phyloP scores from a whole-genome alignment of 2,888 invertebrate genomes.

The Orthosia cruda region DNA sequence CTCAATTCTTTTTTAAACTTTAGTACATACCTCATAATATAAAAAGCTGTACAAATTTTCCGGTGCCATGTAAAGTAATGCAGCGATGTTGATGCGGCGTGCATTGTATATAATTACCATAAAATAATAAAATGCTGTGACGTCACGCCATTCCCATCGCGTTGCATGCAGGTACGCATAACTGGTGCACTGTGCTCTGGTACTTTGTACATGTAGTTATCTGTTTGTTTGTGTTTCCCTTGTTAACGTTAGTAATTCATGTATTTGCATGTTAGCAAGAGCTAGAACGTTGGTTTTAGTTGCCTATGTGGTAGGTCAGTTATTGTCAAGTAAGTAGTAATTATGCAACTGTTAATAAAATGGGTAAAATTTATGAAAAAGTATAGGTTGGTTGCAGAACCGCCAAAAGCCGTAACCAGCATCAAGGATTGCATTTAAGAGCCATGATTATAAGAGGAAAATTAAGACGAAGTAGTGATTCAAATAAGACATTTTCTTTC shows the following conservation, averaged over 20 bases:
- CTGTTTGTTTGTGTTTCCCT: slow-evolving; percentile 19
- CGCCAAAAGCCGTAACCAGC: too few relatives aligned
- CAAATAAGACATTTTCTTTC: too few relatives aligned
- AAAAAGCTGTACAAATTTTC: slow-evolving; percentile 45
- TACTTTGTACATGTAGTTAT: slow-evolving; percentile 25
- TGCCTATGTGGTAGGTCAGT: not conserved
- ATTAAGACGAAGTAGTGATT: not conserved
- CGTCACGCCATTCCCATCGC: slow-evolving; percentile 57
- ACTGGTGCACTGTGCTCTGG: slow-evolving; percentile 43
- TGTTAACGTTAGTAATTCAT: not conserved
- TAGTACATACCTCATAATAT: not conserved
- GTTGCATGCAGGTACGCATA: slow-evolving; percentile 48
- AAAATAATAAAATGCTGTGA: slow-evolving; percentile 63
- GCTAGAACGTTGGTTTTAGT: not conserved
- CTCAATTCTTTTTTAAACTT: too few relatives aligned
- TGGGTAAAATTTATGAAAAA: not conserved
- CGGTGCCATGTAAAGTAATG: slow-evolving; percentile 57
- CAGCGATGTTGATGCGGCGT: slow-evolving; percentile 45
- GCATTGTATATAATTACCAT: slow-evolving; percentile 63
- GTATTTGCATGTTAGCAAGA: slow-evolving; percentile 18
- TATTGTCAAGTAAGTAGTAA: not conserved
- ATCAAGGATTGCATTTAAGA: not conserved
- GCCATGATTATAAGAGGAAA: not conserved
- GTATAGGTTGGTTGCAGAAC: not conserved
- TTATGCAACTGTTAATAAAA: not conserved